A percentile compares a stretch with the other conserved stretches of the same genome.
Evolutionary conservation across 1,140 invertebrate genomes (phyloP).

Genomic region (Ganaspis sp.): DNA sequence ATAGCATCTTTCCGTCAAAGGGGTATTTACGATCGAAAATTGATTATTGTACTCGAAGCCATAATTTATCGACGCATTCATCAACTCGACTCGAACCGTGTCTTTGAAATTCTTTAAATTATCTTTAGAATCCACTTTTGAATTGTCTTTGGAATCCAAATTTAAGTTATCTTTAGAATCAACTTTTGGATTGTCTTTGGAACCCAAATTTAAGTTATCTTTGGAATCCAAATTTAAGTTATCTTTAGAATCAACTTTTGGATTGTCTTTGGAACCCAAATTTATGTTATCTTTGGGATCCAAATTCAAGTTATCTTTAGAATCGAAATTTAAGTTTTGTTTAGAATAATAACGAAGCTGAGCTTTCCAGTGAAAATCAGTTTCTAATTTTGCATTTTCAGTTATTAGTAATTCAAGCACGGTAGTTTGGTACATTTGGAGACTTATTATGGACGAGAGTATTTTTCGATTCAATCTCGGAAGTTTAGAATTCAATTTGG

Average conservation of each 20-base stretch:
- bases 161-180: no score
- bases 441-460: constrained; percentile 77
- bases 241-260: no score
- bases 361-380: constrained; percentile 93
- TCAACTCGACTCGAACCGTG: constrained; percentile 80
- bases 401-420: constrained; percentile 77
- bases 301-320: no score
- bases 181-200: no score
- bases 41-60: constrained; percentile 91
- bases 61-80: constrained; percentile 85
- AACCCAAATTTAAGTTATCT: no score
- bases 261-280: no score
- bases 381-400: constrained; percentile 72
- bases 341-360: constrained; percentile 92
- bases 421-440: constrained; percentile 81
- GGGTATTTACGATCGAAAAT: constrained; percentile 89
- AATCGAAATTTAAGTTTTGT: constrained; percentile 82
- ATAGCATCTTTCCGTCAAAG: constrained; percentile 93
- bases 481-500: constrained; percentile 74
- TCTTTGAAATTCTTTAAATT: not conserved
- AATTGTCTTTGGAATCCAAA: no score
- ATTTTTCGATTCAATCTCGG: constrained; percentile 77
- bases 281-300: not conserved
- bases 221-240: no score
- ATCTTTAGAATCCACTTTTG: no score